These are phyloP conservation scores for Pollicipes pollicipes DNA, from an alignment of 1,140 invertebrate species.

Conservation along the genomic window DNA sequence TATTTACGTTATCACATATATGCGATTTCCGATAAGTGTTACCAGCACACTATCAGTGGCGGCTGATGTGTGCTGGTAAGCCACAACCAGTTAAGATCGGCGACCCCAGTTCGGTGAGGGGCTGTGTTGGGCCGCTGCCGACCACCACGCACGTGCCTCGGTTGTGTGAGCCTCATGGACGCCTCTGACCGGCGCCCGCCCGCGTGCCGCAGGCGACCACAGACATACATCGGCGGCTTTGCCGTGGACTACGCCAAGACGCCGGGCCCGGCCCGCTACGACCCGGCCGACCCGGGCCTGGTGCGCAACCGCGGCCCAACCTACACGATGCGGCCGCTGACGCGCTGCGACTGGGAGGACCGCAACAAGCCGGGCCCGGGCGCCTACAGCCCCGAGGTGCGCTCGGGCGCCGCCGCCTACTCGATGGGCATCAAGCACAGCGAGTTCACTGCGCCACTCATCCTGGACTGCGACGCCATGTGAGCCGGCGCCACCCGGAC, in stretches of 20 bases:
- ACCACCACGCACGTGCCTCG: too few relatives aligned
- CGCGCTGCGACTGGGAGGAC: not conserved
- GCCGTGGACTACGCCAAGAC: not conserved
- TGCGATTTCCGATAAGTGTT: too few relatives aligned
- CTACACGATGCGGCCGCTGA: not conserved
- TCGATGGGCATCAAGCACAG: not conserved
- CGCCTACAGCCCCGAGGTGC: not conserved
- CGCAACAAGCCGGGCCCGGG: not conserved
- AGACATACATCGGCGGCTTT: not conserved
- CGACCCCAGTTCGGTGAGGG: too few relatives aligned
- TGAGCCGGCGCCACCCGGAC: too few relatives aligned
- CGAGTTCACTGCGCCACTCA: not conserved
- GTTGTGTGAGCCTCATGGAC: too few relatives aligned
- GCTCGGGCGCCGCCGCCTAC: not conserved
- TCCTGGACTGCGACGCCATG: not conserved
- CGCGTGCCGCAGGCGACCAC: not conserved
- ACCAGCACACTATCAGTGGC: too few relatives aligned
- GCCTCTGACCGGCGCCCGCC: too few relatives aligned
- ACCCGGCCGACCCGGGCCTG: not conserved
- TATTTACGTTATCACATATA: too few relatives aligned
- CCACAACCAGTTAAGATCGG: too few relatives aligned
- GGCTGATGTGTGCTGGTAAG: too few relatives aligned
- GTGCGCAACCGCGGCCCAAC: not conserved
- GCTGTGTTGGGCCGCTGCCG: too few relatives aligned
- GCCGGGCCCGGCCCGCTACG: not conserved